A percentile compares a stretch with the other conserved stretches of the same genome.
Evolutionary conservation across 2,888 invertebrate genomes (phyloP).

Genomic region (Phortica magna): DNA sequence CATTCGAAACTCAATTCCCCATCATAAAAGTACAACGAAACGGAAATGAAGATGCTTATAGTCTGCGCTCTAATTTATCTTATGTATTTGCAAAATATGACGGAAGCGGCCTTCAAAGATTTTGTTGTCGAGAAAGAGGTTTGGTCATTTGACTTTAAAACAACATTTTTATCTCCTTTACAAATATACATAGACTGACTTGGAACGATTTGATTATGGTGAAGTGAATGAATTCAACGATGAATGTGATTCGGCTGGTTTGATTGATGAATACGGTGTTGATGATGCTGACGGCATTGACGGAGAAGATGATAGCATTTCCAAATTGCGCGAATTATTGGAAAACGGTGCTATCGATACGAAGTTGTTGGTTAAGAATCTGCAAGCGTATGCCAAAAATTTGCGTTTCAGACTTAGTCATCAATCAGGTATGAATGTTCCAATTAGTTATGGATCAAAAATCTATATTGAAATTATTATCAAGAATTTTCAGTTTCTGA

Average conservation of each 20-base stretch:
- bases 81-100: not conserved
- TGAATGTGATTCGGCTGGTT: conserved; percentile 20
- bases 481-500: not conserved
- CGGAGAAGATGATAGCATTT: conserved; percentile 31
- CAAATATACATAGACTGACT: not conserved
- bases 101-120: conserved; percentile 58
- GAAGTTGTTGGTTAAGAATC: conserved; percentile 43
- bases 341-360: conserved; percentile 51
- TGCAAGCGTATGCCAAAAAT: conserved; percentile 54
- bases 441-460: too few relatives aligned
- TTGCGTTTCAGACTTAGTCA: conserved; percentile 51
- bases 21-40: not conserved
- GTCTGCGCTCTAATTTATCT: not conserved
- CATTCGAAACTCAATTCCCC: too few relatives aligned
- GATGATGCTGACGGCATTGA: conserved; percentile 24
- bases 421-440: not conserved
- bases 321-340: conserved; percentile 41
- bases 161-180: not conserved
- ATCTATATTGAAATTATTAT: too few relatives aligned
- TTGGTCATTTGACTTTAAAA: not conserved
- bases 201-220: conserved; percentile 17
- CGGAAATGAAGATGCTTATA: not conserved
- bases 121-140: conserved; percentile 57
- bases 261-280: not conserved
- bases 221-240: conserved; percentile 36